Percentiles rank a stretch among this genome's conserved stretches.
Conservation (phyloP, 2,888 invertebrate genomes). For the Orthosia gracilis region DNA sequence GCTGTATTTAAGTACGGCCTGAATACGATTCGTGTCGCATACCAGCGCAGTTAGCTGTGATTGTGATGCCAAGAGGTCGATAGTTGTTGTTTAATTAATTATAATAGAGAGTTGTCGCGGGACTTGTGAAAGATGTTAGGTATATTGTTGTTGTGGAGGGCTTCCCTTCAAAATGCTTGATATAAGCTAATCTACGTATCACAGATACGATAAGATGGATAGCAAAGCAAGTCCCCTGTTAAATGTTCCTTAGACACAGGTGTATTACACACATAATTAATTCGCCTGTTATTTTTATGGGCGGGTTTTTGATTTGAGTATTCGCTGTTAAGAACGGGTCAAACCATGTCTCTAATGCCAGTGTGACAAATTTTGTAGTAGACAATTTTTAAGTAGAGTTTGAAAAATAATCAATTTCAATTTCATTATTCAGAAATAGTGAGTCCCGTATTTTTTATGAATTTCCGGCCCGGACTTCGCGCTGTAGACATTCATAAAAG, state of each 20-base stretch:
- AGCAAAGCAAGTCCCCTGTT: background rate
- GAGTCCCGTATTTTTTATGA: too few species aligned
- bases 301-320: too few species aligned
- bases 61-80: slow-evolving; percentile 51
- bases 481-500: too few species aligned
- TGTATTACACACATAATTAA: too few species aligned
- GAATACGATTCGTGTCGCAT: slow-evolving; percentile 53
- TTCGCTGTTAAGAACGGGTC: too few species aligned
- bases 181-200: background rate
- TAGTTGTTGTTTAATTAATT: slow-evolving; percentile 41
- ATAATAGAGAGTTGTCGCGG: background rate
- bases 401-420: too few species aligned
- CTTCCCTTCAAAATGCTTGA: background rate
- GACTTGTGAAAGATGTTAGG: background rate
- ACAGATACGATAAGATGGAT: background rate
- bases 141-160: background rate
- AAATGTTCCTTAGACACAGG: background rate
- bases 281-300: too few species aligned
- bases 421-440: too few species aligned
- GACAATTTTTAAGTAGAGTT: too few species aligned
- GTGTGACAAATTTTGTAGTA: too few species aligned
- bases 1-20: slow-evolving; percentile 58
- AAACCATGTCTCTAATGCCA: too few species aligned
- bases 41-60: slow-evolving; percentile 48
- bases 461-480: too few species aligned